Evolutionary conservation across 2,888 invertebrate species (phyloP), one percentile per base, ranked within the genome.

Genomic region (Stegophylla sp.): DNA sequence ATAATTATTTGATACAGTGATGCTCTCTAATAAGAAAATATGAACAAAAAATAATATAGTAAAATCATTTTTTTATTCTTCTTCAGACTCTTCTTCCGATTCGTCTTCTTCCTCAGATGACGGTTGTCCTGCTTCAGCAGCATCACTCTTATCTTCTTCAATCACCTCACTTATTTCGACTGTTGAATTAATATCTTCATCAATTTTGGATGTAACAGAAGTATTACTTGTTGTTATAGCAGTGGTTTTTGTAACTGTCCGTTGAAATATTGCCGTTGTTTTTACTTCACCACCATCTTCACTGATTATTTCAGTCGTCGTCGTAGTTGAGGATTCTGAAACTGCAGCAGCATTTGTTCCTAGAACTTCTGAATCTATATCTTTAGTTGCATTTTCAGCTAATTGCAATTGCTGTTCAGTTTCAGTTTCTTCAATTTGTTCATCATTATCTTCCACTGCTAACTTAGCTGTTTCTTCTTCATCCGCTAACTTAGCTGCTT

Each of bases 391-490:
- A 3, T 15, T n/a, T 28, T 74, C 61, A 20, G 3, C 20, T 0
- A 43, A 48, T 13, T 48, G 10, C 1, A 10, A 28, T 48, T 69
- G 20, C n/a, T 67, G 56, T 43, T 59, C 67, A 28, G 76, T 20
- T 48, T 53, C 66, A 28, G 76, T 20, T 48, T 53, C 66, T n/a
- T n/a, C n/a, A n/a, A n/a, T n/a, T n/a, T n/a, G n/a, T 43, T 53
- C 43, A 4, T 12, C 10, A 15, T 43, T 10, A n/a, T n/a, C 66
- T 41, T 28, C 10, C 10, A 12, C 61, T 13, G 26, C n/a, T n/a
- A 87, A 15, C 88, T 87, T 61, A 89, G 87, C 85, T 89, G 90
- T 83, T 89, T 84, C 86, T 85, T 20, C 86, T 85, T 66, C 66
- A 17, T 43, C 26, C 45, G 15, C 45, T 26, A 66, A 0, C 2